These are phyloP conservation scores for Cosmia trapezina DNA, from an alignment of 2,888 invertebrate species.

Conservation along the genomic window DNA sequence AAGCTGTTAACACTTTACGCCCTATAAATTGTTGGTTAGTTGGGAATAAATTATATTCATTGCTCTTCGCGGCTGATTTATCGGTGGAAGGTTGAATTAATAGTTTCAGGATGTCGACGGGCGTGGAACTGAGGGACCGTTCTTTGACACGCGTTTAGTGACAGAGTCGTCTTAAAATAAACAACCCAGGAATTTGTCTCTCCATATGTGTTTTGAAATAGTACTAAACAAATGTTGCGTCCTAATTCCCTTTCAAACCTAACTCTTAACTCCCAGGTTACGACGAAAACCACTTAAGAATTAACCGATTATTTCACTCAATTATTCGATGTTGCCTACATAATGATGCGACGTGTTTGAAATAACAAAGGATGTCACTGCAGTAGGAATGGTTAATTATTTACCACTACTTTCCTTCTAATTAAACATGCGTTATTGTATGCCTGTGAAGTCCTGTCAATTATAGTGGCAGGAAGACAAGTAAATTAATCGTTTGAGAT, in stretches of 20 bases:
- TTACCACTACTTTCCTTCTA: conserved; percentile 45
- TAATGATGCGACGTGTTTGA: conserved; percentile 26
- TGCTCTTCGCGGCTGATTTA: conserved; percentile 78
- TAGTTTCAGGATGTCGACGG: conserved; percentile 81
- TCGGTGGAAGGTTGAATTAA: conserved; percentile 77
- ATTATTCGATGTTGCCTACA: conserved; percentile 38
- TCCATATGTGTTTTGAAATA: conserved; percentile 48
- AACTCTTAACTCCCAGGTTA: conserved; percentile 23
- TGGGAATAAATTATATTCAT: conserved; percentile 80
- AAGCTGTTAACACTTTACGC: conserved; percentile 74
- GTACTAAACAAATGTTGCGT: conserved; percentile 13
- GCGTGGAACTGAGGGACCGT: conserved; percentile 57
- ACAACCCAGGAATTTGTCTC: conserved; percentile 63
- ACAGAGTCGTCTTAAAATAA: conserved; percentile 73
- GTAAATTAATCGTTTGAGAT: conserved; percentile 41
- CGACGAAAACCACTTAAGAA: conserved; percentile 35
- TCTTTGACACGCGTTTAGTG: conserved; percentile 68
- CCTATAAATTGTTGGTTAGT: conserved; percentile 76
- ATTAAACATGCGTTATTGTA: conserved; percentile 44
- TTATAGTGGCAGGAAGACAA: conserved; percentile 38
- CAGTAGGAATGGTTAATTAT: conserved; percentile 43
- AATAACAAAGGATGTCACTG: conserved; percentile 44
- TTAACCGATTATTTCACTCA: conserved; percentile 30
- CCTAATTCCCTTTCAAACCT: conserved; percentile 13
- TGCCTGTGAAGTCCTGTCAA: conserved; percentile 42